Conservation (phyloP, 2,113 vertebrate species). For the Phocoena sinus region DNA sequence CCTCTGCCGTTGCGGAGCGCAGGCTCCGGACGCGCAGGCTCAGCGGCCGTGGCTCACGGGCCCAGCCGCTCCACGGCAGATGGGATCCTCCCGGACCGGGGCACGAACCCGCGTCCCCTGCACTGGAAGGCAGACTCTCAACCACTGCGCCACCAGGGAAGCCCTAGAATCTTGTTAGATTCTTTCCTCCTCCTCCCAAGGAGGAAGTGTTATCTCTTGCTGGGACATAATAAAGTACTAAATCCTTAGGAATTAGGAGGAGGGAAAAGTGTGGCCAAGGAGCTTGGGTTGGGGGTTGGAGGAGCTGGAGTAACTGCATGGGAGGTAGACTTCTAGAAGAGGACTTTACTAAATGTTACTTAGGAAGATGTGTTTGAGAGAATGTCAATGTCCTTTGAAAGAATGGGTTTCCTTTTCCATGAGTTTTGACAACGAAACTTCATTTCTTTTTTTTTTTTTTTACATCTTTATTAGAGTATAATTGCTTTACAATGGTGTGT, state of each 20-base stretch:
- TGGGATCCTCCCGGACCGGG: no score
- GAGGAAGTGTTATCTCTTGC: background rate
- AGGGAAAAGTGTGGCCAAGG: background rate
- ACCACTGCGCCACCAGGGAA: no score
- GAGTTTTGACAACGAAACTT: background rate
- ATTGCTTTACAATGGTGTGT: no score
- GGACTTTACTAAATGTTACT: background rate
- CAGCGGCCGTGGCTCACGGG: no score
- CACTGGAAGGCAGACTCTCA: no score
- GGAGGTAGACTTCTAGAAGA: background rate
- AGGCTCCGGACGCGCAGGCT: no score
- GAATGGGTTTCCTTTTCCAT: background rate
- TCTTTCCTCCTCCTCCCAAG: background rate
- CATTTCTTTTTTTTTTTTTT: background rate
- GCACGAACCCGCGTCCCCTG: no score
- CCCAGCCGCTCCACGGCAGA: no score
- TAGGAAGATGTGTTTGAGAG: background rate
- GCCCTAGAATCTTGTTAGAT: background rate
- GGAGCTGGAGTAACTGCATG: background rate
- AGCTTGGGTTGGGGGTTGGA: background rate
- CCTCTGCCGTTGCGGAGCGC: no score
- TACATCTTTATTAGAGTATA: no score
- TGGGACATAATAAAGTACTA: background rate
- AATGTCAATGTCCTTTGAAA: background rate
- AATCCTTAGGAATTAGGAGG: background rate